Base-by-base conservation (phyloP, 2,888 invertebrate genomes). In the Strigamia transsilvanica region DNA sequence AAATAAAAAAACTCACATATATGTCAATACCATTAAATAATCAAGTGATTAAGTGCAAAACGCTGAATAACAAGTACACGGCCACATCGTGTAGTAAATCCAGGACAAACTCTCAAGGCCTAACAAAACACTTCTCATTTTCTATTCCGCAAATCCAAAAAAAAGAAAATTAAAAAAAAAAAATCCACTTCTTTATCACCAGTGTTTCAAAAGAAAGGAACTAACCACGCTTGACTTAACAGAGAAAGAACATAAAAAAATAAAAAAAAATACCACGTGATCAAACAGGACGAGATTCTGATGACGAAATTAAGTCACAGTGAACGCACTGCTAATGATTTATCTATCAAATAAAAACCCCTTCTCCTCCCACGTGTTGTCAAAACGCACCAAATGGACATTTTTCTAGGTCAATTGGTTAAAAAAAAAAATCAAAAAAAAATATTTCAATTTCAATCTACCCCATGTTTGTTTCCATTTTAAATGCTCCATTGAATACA, bases 281-380 rank as follows among this genome's bases (percentile, higher is more conserved):
- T n/a, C 32, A 27, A 27, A 73, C 73, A 73, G 27, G 73, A 73
- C 73, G 32, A 73, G 32, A 73, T 73, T 32, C 73, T 73, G 15
- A 73, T 73, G 73, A 73, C 73, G 73, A 73, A 73, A 73, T 73
- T 73, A 73, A 73, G 73, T 73, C 73, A 73, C 73, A 73, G 73
- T 73, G 32, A 73, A 73, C 32, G 73, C 73, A 73, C 73, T 73
- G 73, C 27, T 73, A 32, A 73, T 32, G 73, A 73, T 73, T 27
- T 73, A 56, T 56, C 56, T 18, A 18, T 7, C 56, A n/a, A 56
- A 56, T 18, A 15, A 56, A 18, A 56, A 7, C 5, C 56, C 56
- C n/a, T 4, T 3, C 56, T n/a, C 56, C 56, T 5, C 56, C 56
- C 56, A 56, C 56, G 18, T 18, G 56, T 21, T 56, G 1, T 2